Evolutionary conservation across 2,888 invertebrate genomes (phyloP), one percentile per base, ranked within the genome.

Genomic region (Pseudanteris insignis): DNA sequence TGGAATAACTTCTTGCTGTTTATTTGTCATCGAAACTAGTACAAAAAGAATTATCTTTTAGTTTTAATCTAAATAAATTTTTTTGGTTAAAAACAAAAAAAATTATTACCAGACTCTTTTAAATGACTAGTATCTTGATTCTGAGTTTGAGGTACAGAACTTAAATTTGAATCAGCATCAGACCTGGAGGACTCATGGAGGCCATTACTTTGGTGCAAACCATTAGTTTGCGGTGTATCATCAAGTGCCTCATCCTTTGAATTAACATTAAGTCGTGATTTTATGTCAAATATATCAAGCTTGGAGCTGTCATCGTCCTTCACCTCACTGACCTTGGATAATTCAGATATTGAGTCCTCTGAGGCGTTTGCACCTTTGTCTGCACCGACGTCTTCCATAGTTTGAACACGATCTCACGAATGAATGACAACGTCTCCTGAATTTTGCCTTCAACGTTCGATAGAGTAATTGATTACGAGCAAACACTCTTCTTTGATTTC

Each of bases 51-150:
- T n/a, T n/a, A n/a, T n/a, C n/a, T n/a, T n/a, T n/a, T n/a, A n/a
- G n/a, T n/a, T n/a, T n/a, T n/a, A n/a, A n/a, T n/a, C n/a, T n/a
- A n/a, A n/a, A n/a, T n/a, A n/a, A n/a, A n/a, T n/a, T 18, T 18
- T 18, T 18, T 4, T 18, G 3, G 18, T 18, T 4, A 18, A 18
- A 18, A 4, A 18, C 18, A 6, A 6, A 18, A 18, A 3, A 18
- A 6, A 18, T 18, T 18, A 3, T 51, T 69, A 78, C 79, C 77
- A 63, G 72, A 68, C 69, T 76, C 70, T 28, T 48, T 54, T 8
- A 50, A 61, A 71, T 77, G 77, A 78, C 76, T 78, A 79, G 77
- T 71, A 70, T 76, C 73, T 67, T 69, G 65, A 44, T 64, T 65
- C 60, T 70, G 68, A 46, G 69, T 55, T 68, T 71, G 67, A 24